These are phyloP conservation scores for Nyctibius bracteatus DNA, from an alignment of 2,113 vertebrate species.

Conservation along the genomic window DNA sequence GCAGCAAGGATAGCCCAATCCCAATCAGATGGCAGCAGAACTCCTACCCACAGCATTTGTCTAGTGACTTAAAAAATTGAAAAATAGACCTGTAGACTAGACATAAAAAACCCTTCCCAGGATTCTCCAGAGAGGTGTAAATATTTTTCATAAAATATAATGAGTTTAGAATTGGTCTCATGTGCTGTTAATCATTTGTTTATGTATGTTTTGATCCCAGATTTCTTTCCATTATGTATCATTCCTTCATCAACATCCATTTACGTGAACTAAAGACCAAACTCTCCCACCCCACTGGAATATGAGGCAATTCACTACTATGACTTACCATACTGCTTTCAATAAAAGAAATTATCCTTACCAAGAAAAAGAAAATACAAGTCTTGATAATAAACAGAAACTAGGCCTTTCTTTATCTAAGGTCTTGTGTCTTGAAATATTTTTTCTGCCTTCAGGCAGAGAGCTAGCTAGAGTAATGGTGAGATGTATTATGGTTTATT, in stretches of 20 bases:
- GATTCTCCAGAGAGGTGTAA: not conserved
- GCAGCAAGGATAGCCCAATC: not conserved
- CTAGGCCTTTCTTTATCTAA: not conserved
- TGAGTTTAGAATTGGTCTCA: not conserved
- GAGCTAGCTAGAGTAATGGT: not conserved
- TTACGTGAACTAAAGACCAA: not conserved
- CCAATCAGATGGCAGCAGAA: slow-evolving; percentile 49
- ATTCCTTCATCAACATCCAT: not conserved
- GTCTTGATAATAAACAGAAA: not conserved
- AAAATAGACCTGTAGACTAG: not conserved
- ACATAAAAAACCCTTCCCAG: not conserved
- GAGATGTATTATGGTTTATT: not conserved
- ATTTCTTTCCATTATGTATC: not conserved
- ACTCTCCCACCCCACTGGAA: not conserved
- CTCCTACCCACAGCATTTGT: not conserved
- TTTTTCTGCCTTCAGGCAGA: not conserved
- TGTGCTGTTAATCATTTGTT: not conserved
- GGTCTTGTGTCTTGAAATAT: not conserved
- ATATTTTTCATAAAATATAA: not conserved
- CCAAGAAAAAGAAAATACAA: not conserved
- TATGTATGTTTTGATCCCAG: not conserved
- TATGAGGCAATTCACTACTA: not conserved
- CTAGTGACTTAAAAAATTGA: not conserved
- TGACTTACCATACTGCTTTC: not conserved
- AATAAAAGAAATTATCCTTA: not conserved